These are phyloP conservation scores for Loxodonta africana DNA, from an alignment of 2,113 vertebrate genomes.

Conservation along the genomic window DNA sequence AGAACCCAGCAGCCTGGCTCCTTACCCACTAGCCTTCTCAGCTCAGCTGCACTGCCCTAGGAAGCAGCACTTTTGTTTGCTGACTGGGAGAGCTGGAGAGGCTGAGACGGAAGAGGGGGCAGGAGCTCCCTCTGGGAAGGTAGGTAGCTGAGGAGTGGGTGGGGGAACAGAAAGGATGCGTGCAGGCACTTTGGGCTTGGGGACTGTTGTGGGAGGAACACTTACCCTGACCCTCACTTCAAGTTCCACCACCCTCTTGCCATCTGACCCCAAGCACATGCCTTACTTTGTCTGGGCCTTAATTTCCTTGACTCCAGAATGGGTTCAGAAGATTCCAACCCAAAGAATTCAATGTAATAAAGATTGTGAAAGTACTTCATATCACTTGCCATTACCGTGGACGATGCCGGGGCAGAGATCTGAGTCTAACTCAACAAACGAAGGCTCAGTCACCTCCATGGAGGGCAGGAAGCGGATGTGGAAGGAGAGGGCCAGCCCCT, in stretches of 20 bases:
- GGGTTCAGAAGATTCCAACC: not conserved
- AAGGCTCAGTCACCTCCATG: accelerated
- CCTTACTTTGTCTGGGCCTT: not conserved
- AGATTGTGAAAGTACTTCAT: not conserved
- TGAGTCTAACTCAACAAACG: not conserved
- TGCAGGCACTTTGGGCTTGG: not conserved
- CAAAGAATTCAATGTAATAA: not conserved
- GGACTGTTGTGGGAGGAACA: not conserved
- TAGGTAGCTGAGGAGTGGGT: too few relatives aligned
- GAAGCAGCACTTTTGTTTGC: not conserved
- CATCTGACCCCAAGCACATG: not conserved
- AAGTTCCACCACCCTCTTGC: not conserved
- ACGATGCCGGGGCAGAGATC: not conserved
- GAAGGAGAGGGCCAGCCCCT: not conserved
- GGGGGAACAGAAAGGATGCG: not conserved
- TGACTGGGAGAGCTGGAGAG: not conserved
- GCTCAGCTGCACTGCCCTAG: accelerated
- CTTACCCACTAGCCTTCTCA: not conserved
- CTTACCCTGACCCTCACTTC: not conserved
- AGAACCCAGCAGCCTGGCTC: not conserved
- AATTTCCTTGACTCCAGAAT: not conserved
- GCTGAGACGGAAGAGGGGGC: not conserved
- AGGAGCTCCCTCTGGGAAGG: not conserved
- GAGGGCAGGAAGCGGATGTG: not conserved
- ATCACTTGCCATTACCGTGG: not conserved